These are phyloP conservation scores for Heliconius hortense DNA, from an alignment of 2,888 invertebrate genomes.

Conservation along the genomic window DNA sequence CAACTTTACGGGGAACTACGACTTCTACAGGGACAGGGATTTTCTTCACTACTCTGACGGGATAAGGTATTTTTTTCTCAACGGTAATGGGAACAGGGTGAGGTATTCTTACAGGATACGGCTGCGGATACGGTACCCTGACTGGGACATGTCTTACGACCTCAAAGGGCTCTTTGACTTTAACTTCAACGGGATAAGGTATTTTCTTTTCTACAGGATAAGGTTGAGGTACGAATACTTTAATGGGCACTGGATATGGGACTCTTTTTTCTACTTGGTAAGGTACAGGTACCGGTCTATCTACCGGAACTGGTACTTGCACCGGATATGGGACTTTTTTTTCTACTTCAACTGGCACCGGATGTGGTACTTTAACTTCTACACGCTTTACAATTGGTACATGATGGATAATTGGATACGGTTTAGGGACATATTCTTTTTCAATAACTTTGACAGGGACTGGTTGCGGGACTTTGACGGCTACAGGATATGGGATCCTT, in stretches of 20 bases:
- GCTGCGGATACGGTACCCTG: conserved; percentile 70
- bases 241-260: conserved; percentile 59
- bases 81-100: conserved; percentile 76
- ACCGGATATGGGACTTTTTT: conserved; percentile 73
- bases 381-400: conserved; percentile 70
- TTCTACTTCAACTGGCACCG: conserved; percentile 66
- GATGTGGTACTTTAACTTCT: conserved; percentile 71
- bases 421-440: conserved; percentile 75
- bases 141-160: conserved; percentile 72
- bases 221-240: conserved; percentile 71
- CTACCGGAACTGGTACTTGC: conserved; percentile 56
- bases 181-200: conserved; percentile 75
- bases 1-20: conserved; percentile 50
- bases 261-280: conserved; percentile 70
- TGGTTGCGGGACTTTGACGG: conserved; percentile 72
- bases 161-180: conserved; percentile 70
- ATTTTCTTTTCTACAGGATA: conserved; percentile 81
- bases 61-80: conserved; percentile 74
- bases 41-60: conserved; percentile 75
- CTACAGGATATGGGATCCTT: conserved; percentile 72
- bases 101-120: conserved; percentile 79
- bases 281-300: conserved; percentile 62
- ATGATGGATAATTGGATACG: conserved; percentile 73
- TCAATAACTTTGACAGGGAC: conserved; percentile 78
- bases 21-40: conserved; percentile 71